These are phyloP conservation scores for Hydra vulgaris DNA, from an alignment of 30 jellyfish, hydroid and myxozoan genomes.

Conservation along the genomic window DNA sequence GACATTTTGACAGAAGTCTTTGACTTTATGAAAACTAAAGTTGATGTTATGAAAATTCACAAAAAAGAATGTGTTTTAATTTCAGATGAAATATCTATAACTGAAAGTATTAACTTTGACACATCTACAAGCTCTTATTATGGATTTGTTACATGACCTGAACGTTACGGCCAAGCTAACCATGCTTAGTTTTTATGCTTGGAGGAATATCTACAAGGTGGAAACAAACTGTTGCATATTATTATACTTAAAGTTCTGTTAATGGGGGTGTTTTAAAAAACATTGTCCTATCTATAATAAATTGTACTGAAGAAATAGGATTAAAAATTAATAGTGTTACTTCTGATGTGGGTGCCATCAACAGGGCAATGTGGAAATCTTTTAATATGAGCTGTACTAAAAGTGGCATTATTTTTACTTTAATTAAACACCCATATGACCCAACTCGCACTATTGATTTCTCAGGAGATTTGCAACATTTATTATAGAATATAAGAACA, in stretches of 20 bases:
- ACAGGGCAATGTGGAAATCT: neutral
- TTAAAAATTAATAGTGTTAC: neutral
- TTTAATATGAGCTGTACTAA: neutral
- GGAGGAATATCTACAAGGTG: neutral
- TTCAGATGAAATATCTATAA: neutral
- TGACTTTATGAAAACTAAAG: neutral
- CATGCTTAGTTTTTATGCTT: neutral
- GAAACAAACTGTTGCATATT: neutral
- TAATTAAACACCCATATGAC: neutral
- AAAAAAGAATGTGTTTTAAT: neutral
- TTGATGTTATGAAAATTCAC: neutral
- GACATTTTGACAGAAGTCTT: neutral
- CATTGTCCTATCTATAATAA: neutral
- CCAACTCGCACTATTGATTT: neutral
- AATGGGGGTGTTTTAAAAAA: neutral
- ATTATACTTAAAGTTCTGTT: neutral
- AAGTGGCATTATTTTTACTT: neutral
- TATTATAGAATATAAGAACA: neutral
- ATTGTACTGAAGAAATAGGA: neutral
- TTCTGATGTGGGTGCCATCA: neutral
- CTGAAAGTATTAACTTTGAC: neutral
- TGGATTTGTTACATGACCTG: neutral
- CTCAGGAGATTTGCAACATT: neutral
- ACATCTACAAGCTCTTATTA: neutral
- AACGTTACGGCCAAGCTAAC: neutral